phyloP scores from a whole-genome alignment of 2,888 invertebrate genomes.

The Parasteatoda lunata region DNA sequence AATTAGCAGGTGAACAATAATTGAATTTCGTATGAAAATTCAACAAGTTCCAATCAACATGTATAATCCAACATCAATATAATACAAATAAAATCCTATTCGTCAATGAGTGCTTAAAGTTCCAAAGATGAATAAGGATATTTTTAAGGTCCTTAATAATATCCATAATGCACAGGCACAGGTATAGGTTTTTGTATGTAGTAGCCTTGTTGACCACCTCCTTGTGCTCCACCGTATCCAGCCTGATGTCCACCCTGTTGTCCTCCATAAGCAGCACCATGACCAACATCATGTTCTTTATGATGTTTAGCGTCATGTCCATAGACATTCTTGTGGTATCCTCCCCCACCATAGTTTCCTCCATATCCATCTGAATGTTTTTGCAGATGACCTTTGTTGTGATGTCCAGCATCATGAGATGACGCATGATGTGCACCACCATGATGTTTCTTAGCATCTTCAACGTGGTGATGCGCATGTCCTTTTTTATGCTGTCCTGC shows the following conservation, averaged over 20 bases:
- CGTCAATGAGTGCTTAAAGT: no score
- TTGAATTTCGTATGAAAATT: no score
- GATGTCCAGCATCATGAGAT: conserved; percentile 50
- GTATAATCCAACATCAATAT: no score
- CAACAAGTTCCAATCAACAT: no score
- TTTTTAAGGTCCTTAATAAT: conserved; percentile 34
- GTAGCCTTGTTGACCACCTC: conserved; percentile 60
- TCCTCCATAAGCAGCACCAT: conserved; percentile 56
- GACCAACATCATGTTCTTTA: conserved; percentile 48
- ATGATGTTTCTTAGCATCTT: conserved; percentile 57
- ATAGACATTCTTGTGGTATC: conserved; percentile 63
- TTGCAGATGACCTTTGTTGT: conserved; percentile 46
- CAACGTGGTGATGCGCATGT: conserved; percentile 40
- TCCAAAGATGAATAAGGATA: no score
- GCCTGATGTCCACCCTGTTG: conserved; percentile 64
- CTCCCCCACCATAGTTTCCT: conserved; percentile 49
- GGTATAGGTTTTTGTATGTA: conserved; percentile 38
- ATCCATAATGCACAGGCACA: conserved; percentile 34
- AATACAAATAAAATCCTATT: no score
- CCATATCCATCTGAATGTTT: conserved; percentile 52
- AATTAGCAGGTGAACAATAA: no score
- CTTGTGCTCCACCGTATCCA: conserved; percentile 31
- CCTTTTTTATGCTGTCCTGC: conserved; percentile 60
- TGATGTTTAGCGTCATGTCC: conserved; percentile 45
- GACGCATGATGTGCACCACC: conserved; percentile 58